Evolutionary conservation across 2,797 vertebrate genomes (phyloP), one percentile per base, ranked within the genome.

Genomic region (Rhinophrynus dorsalis): DNA sequence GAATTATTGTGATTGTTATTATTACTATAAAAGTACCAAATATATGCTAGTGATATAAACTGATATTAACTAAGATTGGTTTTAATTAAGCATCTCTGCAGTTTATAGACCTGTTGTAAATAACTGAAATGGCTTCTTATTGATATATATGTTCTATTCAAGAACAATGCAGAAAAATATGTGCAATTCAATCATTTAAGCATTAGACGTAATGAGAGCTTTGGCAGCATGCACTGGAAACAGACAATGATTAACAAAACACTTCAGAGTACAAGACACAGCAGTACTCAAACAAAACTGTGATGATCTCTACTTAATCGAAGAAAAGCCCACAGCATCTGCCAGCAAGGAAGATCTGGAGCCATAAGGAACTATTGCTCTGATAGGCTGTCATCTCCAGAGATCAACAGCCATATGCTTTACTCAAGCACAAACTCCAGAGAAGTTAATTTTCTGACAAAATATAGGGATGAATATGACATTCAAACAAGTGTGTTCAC

Each of bases 291-390:
- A 96, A 98, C 95, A 98, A 98, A 99, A 98, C 97, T 98, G 96
- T 96, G 95, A 99, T 99, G 97, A 99, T 99, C 96, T 98, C 95
- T 96, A 97, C 96, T 98, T 99, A 99, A 99, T 99, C 96, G 97
- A 94, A 91, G 96, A 95, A 96, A 98, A 97, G 94, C 97, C 96
- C 95, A 94, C 93, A 98, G 96, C 97, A 98, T 98, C 97, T 99
- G 97, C 94, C 94, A 94, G 90, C 85, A 79, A 91, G 94, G 91
- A 91, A 94, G 93, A 94, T 91, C 93, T 91, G 89, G 74, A 91
- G 84, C 87, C 93, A 92, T 95, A 93, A 91, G 92, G 92, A 94
- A 92, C 93, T 92, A 95, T 89, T 94, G 94, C 95, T 97, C 95
- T 92, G 94, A 95, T 98, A 96, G 95, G 93, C 96, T 98, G 97